A percentile compares a stretch with the other conserved stretches of the same genome.
phyloP scores from a whole-genome alignment of 2,888 invertebrate genomes.

The Oscheius sp. region DNA sequence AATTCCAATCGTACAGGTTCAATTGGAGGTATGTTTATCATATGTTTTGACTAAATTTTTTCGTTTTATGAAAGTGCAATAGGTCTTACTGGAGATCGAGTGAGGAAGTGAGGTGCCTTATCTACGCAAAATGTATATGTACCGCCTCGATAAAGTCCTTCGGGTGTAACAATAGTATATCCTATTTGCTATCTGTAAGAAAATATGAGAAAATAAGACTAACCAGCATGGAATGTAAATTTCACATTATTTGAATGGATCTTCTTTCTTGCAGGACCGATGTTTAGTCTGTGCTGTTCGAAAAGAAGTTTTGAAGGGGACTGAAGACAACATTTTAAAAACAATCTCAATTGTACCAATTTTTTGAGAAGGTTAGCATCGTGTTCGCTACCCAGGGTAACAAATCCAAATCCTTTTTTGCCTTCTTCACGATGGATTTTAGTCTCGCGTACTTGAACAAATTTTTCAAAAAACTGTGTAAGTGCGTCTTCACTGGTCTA shows the following conservation, averaged over 20 bases:
- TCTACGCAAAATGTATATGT: background rate
- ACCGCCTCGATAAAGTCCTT: background rate
- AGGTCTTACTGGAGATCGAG: constrained; percentile 1
- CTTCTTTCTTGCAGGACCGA: background rate
- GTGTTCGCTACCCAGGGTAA: background rate
- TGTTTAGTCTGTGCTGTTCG: background rate
- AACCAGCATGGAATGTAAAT: too few relatives aligned
- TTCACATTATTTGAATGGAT: too few relatives aligned
- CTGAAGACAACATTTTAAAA: background rate
- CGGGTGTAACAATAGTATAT: background rate
- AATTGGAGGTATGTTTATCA: too few relatives aligned
- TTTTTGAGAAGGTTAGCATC: background rate
- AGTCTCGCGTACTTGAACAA: background rate
- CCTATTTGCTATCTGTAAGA: too few relatives aligned
- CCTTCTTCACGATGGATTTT: background rate
- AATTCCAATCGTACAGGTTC: too few relatives aligned
- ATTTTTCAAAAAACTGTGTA: background rate
- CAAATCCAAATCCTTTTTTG: background rate
- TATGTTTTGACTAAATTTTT: too few relatives aligned
- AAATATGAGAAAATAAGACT: too few relatives aligned
- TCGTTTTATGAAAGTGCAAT: too few relatives aligned
- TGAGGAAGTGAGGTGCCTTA: background rate
- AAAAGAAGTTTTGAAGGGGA: background rate
- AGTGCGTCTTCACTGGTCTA: background rate
- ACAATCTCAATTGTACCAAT: background rate